phyloP scores from a whole-genome alignment of 2,113 vertebrate genomes.

The Anoplopoma fimbria region DNA sequence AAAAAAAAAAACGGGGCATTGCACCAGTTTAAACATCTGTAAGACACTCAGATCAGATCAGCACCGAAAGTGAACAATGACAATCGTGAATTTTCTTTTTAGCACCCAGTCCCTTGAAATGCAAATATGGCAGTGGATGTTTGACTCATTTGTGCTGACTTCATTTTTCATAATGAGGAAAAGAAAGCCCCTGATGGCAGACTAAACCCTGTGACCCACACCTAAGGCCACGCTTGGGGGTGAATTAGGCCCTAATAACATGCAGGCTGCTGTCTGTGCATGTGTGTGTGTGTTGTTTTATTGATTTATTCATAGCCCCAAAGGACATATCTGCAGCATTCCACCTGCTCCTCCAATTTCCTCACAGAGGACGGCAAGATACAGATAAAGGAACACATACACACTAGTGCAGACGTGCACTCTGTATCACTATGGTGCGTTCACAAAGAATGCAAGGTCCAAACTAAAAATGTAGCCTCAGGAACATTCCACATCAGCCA shows the following conservation, averaged over 20 bases:
- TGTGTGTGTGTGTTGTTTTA: slow-evolving; percentile 55
- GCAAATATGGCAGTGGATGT: slow-evolving; percentile 24
- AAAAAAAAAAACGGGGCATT: too few relatives aligned
- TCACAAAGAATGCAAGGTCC: slow-evolving; percentile 61
- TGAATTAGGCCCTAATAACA: slow-evolving; percentile 39
- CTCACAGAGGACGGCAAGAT: slow-evolving; percentile 23
- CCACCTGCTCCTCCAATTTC: slow-evolving; percentile 81
- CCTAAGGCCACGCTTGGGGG: slow-evolving; percentile 24
- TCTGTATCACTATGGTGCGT: slow-evolving; percentile 41
- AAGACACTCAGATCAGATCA: not conserved
- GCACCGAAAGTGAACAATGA: slow-evolving; percentile 8
- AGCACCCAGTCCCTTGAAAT: slow-evolving; percentile 8
- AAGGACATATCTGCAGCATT: slow-evolving; percentile 69
- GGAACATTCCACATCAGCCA: slow-evolving; percentile 53
- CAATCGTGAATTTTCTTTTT: not conserved
- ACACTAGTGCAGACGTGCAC: slow-evolving; percentile 25
- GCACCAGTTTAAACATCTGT: not conserved
- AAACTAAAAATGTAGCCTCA: slow-evolving; percentile 28
- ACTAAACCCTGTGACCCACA: slow-evolving; percentile 39
- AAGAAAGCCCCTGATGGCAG: slow-evolving; percentile 48
- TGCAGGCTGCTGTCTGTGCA: slow-evolving; percentile 35
- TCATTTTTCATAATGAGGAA: slow-evolving; percentile 60
- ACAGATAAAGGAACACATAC: slow-evolving; percentile 37
- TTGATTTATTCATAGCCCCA: slow-evolving; percentile 68
- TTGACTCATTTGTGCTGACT: slow-evolving; percentile 51